Base-by-base conservation (phyloP, 1,140 invertebrate species). In the Fopius arisanus region DNA sequence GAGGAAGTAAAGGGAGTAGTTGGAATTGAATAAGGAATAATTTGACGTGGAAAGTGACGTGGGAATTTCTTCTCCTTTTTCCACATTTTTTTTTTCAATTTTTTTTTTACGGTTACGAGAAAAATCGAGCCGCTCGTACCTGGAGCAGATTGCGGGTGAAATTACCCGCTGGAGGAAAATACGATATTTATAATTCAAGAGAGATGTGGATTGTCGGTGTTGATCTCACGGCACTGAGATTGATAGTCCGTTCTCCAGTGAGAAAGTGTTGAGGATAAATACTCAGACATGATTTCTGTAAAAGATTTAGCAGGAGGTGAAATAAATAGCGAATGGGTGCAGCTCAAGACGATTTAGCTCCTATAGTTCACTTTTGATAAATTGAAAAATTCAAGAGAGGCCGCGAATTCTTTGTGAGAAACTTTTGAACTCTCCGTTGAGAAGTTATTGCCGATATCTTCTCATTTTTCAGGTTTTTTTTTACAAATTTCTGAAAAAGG, bases 111-210 rank as follows among this genome's bases (percentile, higher is more conserved):
- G 21, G 19, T 26, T 23, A 37, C 43, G 43, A 48, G 43, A 48
- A 66, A 66, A 66, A n/a, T 37, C 4, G 19, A 66, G 31, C 29
- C 10, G 63, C 19, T 37, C 29, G 16, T 29, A 66, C 37, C 29
- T 19, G 37, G n/a, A n/a, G 43, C 43, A 59, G 54, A 12, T 19
- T 23, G 48, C 9, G 68, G n/a, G 43, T 59, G 31, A 26, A 40
- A 51, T 33, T 62, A 51, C 41, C 51, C 48, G 16, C 26, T 48
- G 33, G n/a, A 62, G 48, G 26, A 29, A 37, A 48, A 70, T 59
- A 40, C 23, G 41, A 37, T 70, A 59, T 70, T 70, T 70, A 59
- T 70, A 54, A 59, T 70, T 70, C 68, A 70, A 26, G 48, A 33
- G 68, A 51, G 43, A 67, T 21, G 29, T n/a, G 29, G 12, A 16